Evolutionary conservation across 2,113 vertebrate genomes (phyloP), one percentile per base, ranked within the genome.

Genomic region (Ptyas mucosa): DNA sequence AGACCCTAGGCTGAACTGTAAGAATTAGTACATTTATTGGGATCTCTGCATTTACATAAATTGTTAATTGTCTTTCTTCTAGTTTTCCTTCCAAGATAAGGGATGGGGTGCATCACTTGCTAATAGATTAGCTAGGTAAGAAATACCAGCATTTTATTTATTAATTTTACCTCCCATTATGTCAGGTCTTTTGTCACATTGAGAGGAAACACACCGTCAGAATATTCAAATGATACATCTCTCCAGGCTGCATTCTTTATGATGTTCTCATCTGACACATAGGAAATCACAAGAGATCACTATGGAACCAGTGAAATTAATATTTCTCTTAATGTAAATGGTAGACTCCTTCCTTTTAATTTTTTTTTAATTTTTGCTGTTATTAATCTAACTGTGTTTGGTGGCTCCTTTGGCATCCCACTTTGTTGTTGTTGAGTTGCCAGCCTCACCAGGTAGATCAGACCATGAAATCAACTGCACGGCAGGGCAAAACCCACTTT

Each of bases 21-120:
- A 81, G 75, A 39, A 81, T 43, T 39, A 81, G 8, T 81, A 39
- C 34, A 20, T 39, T 81, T 34, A 39, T 81, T 81, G 34, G 61
- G 23, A 87, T 12, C n/a, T 0, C 0, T 43, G 18, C 0, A 14
- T 20, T 75, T 53, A 89, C 54, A 90, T 88, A 85, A 24, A 3
- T 8, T 23, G 86, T 64, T 93, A 23, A 97, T 23, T 0, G 0
- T 69, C 90, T 93, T 75, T 90, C 93, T 87, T 96, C 26, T 96
- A 99, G 99, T 97, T 97, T 96, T 98, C 98, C 61, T 99, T 99
- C 95, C 98, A 99, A 94, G 93, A 97, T 12, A 97, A 97, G 2
- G 99, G 99, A 90, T 99, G 99, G 99, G 99, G 99, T 26, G 93
- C 98, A 0, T 95, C 97, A 0, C 97, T 99, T 90, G 98, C 98